Evolutionary conservation across 2,888 invertebrate genomes (phyloP).

Genomic region (Glyphotaelius pellucidus): DNA sequence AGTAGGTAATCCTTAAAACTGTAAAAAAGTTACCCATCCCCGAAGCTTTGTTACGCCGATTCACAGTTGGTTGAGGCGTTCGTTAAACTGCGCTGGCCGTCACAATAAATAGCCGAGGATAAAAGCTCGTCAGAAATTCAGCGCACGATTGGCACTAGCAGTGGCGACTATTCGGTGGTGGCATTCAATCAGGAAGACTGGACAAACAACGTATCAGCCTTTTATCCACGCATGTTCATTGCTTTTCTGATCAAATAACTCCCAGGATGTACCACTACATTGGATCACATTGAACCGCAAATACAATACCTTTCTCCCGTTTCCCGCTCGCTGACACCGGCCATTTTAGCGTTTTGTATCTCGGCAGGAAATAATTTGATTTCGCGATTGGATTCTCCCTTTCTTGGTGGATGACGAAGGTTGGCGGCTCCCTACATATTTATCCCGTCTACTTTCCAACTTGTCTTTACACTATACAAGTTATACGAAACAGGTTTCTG

Average conservation of each 20-base stretch:
- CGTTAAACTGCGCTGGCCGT: not conserved
- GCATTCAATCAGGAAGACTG: slow-evolving; percentile 45
- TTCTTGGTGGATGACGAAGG: slow-evolving; percentile 62
- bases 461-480: not conserved
- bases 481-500: slow-evolving; percentile 10
- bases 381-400: slow-evolving; percentile 65
- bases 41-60: not conserved
- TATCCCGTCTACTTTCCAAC: slow-evolving; percentile 10
- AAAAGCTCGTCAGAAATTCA: slow-evolving; percentile 21
- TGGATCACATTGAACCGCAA: slow-evolving; percentile 63
- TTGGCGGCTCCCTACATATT: slow-evolving; percentile 44
- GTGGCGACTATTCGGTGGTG: slow-evolving; percentile 11
- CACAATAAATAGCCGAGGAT: not conserved
- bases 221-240: slow-evolving; percentile 44
- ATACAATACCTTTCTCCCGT: slow-evolving; percentile 60
- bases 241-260: slow-evolving; percentile 48
- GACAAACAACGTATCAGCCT: slow-evolving; percentile 29
- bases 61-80: not conserved
- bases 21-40: not conserved
- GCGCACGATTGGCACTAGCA: not conserved
- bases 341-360: slow-evolving; percentile 58
- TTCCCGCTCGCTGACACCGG: slow-evolving; percentile 55
- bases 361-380: slow-evolving; percentile 65
- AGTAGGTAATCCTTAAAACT: not conserved
- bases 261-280: slow-evolving; percentile 33